Base-by-base conservation (phyloP, 1,140 invertebrate genomes). In the Lordiphosa mommai region DNA sequence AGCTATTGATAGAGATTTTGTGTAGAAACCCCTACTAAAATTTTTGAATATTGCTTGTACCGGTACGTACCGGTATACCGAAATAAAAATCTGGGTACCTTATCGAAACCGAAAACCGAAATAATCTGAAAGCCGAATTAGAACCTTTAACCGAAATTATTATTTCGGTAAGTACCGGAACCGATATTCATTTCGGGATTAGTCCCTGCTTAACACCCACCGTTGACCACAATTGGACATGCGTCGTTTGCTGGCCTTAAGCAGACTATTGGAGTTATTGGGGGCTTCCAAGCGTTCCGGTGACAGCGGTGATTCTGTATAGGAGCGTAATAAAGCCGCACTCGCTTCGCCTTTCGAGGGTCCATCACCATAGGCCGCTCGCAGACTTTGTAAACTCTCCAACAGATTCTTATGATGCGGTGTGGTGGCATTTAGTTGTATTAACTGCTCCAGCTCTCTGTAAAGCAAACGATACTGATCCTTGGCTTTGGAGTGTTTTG, bases 401-500 rank as follows among this genome's bases (percentile, higher is more conserved):
- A 98, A 90, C 8, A 99, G 92, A 70, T 93, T 92, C 41, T 92
- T 92, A 86, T 99, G 97, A 55, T 92, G 72, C 34, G 92, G 56
- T 61, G 93, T 92, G 10, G 59, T 73, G 4, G 58, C 91, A 80
- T 97, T 95, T 4, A 93, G 92, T 51, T 94, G 93, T 0, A 99
- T 88, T 50, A 97, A 92, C 7, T 92, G 93, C 89, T 99, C 97
- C 20, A 98, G 87, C 86, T 99, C 98, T 33, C 92, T 92, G 94
- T 97, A 99, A 80, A 98, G 92, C 37, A 95, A 91, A 49, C 94
- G 92, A 89, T 98, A 99, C 72, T 98, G 96, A 73, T 98, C 97
- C 34, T 93, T 93, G 23, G 91, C 90, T 12, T 92, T 91, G 74
- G 52, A 49, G 1, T n/a, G 29, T 92, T 93, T 4, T 34, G 61